Base-by-base conservation (phyloP, 2,888 invertebrate genomes). In the Microchrysa polita region DNA sequence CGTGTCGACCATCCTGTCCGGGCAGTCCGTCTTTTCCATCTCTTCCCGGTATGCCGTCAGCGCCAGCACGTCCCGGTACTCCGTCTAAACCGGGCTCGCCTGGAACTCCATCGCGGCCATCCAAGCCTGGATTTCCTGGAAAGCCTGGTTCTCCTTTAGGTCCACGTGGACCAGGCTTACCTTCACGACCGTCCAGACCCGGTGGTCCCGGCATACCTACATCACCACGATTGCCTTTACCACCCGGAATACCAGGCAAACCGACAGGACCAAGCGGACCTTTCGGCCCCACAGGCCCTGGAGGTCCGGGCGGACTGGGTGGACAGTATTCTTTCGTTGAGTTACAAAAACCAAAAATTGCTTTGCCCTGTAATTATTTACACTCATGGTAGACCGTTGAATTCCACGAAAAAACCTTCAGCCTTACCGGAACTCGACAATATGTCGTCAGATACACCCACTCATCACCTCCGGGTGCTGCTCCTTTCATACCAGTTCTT, bases 51-150 rank as follows among this genome's bases (percentile, higher is more conserved):
- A 87, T 88, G 1, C 95, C 96, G 76, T 95, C 94, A 18, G 92
- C 89, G 0, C 96, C 96, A 76, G 93, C 94, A 72, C 95, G 87
- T 1, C 96, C 95, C 0, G 93, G 93, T 76, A 94, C 89, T 0
- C 96, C 96, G 79, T 94, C 94, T 44, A 96, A 85, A 0, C 96
- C 96, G 0, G 96, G 96, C 80, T 95, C 95, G 0, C 96, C 96
- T 0, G 96, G 95, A 0, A 96, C 90, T 2, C 96, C 96, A 78
- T 96, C 95, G 72, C 94, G 86, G 0, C 96, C 96, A 80, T 96
- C 96, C 1, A 95, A 83, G 0, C 93, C 93, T 0, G 90, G 88
- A 59, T 89, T 89, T 0, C 93, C 93, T 44, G 91, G 89, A 78
- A 90, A 89, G 34, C 93, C 93, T 82, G 81, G 79, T 75, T 84